These are phyloP conservation scores for Sebastes kiyomatsui DNA, from an alignment of 2,797 vertebrate genomes.

Conservation along the genomic window DNA sequence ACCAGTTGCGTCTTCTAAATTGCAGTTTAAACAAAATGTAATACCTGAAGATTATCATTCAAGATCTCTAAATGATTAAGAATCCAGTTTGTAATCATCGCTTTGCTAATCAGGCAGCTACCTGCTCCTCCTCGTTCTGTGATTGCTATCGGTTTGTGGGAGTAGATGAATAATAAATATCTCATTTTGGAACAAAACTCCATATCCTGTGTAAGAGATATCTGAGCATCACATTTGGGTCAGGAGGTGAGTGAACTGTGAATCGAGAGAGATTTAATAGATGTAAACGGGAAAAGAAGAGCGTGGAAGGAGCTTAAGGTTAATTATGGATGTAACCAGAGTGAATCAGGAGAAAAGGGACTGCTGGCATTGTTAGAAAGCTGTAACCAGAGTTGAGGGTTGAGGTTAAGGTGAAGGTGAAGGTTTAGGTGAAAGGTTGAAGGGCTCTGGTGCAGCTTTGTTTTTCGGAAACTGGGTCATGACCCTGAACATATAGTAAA, in stretches of 20 bases:
- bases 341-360: slow-evolving; percentile 1
- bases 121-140: neutral
- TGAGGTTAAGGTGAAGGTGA: neutral
- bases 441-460: neutral
- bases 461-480: slow-evolving; percentile 34
- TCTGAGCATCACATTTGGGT: slow-evolving; percentile 26
- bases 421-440: slow-evolving; percentile 47
- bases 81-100: slow-evolving; percentile 11
- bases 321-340: slow-evolving; percentile 42
- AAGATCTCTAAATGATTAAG: slow-evolving; percentile 6
- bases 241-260: slow-evolving; percentile 33
- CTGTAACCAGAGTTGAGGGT: slow-evolving; percentile 56
- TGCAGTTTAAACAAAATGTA: neutral
- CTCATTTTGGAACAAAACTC: slow-evolving; percentile 20
- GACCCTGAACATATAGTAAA: neutral
- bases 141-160: slow-evolving; percentile 12
- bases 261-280: slow-evolving; percentile 18
- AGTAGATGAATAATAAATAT: slow-evolving; percentile 13
- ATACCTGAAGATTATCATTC: slow-evolving; percentile 14
- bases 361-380: neutral
- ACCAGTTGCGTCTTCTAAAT: slow-evolving; percentile 18
- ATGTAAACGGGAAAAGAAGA: slow-evolving; percentile 12
- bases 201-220: slow-evolving; percentile 19
- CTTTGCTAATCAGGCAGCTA: neutral
- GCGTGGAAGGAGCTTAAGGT: slow-evolving; percentile 30